Conservation (phyloP, 2,797 vertebrate species). For the Oceanodroma leucorhoa region DNA sequence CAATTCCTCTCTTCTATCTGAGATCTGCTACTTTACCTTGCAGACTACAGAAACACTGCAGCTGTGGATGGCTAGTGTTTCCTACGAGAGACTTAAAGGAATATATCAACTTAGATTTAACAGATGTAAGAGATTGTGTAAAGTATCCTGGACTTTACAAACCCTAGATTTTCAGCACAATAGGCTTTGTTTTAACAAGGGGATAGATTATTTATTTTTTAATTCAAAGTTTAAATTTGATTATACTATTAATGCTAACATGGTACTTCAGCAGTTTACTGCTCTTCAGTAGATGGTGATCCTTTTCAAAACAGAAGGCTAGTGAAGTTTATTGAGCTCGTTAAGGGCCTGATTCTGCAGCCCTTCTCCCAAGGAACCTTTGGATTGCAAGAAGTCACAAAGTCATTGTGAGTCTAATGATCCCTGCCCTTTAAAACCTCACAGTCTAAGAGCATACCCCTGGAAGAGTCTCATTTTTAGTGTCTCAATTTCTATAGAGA, state of each 20-base stretch:
- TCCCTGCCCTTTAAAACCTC: not conserved
- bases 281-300: not conserved
- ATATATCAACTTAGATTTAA: not conserved
- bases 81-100: not conserved
- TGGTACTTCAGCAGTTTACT: not conserved
- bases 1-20: constrained; percentile 14
- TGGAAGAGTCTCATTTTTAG: not conserved
- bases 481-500: not conserved
- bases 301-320: not conserved
- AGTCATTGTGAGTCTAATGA: not conserved
- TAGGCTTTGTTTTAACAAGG: not conserved
- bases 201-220: not conserved
- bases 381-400: not conserved
- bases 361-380: not conserved
- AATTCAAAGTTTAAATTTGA: not conserved
- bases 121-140: not conserved
- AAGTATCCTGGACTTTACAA: not conserved
- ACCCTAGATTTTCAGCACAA: not conserved
- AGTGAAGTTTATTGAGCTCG: not conserved
- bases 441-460: not conserved
- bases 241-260: not conserved
- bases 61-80: not conserved
- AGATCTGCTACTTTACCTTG: not conserved
- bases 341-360: not conserved
- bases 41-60: not conserved